A percentile compares a stretch with the other conserved stretches of the same genome.
Evolutionary conservation across 2,888 invertebrate species (phyloP).

Genomic region (Scaptomyza polygonia): DNA sequence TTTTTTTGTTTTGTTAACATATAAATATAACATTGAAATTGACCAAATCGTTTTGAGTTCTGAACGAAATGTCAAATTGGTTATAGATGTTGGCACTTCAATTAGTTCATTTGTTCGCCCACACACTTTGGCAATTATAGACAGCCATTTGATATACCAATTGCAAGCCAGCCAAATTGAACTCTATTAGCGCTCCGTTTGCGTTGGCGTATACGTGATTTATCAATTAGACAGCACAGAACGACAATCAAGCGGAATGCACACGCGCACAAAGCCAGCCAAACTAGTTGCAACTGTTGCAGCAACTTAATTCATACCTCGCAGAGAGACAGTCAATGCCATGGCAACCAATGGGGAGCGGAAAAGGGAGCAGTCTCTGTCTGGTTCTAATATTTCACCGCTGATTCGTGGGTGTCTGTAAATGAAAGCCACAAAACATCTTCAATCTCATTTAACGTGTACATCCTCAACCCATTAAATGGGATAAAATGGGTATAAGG

Average conservation of each 20-base stretch:
- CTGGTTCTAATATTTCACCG: not conserved
- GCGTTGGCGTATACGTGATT: conserved; percentile 42
- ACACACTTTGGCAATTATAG: not conserved
- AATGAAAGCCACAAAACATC: not conserved
- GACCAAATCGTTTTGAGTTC: too few species aligned
- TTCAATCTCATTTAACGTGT: not conserved
- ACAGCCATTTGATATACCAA: not conserved
- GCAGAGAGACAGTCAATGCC: not conserved
- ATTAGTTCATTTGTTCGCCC: not conserved
- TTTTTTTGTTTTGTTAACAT: too few species aligned
- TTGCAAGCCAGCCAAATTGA: not conserved
- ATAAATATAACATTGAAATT: too few species aligned
- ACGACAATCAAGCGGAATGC: conserved; percentile 9
- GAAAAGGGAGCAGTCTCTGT: too few species aligned
- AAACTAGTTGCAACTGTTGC: not conserved
- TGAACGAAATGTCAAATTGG: too few species aligned
- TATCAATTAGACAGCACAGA: conserved; percentile 25
- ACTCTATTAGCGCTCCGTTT: not conserved
- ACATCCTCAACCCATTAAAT: too few species aligned
- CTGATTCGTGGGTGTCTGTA: not conserved
- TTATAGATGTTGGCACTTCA: not conserved
- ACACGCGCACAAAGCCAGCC: conserved; percentile 18
- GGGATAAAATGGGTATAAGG: too few species aligned
- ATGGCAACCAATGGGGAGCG: too few species aligned
- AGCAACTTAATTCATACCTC: conserved; percentile 25